Evolutionary conservation across 2,888 invertebrate species (phyloP), one percentile per base, ranked within the genome.

Genomic region (Sphaeridia pumilis): DNA sequence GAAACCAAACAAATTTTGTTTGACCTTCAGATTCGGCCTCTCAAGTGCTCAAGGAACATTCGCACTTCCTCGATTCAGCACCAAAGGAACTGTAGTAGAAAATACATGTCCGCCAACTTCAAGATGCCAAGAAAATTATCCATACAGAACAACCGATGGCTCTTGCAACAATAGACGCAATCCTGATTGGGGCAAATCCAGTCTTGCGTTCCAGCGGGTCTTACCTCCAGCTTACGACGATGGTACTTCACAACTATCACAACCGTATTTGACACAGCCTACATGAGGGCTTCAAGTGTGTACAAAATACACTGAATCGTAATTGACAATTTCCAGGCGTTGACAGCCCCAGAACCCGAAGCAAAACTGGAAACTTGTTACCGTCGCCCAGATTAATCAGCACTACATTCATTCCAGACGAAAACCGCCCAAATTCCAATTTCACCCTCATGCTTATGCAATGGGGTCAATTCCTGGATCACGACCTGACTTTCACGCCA

Each of bases 151-250:
- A 0, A 78, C 84, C 57, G 95, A 97, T 69, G 97, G 97, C 0
- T 82, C 89, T 1, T 98, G 98, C 69, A 98, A 98, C 70, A 97
- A 98, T 71, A 71, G 86, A 46, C 74, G 78, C 55, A 78, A 84
- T 62, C 87, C 94, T 0, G 77, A 80, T 5, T 82, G 85, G 78
- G 97, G 97, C 14, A 65, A 63, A 55, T 56, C 60, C 26, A 59
- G 58, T 14, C 55, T 59, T 14, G 63, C 79, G 1, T 81, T 76
- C 67, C 76, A 81, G 58, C 75, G 83, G 57, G 69, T 84, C 0
- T 14, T 83, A 24, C 80, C 82, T 1, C 82, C 83, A 0, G 77
- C 76, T 51, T 82, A 81, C 61, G 75, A 76, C 58, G 81, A 82
- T 69, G 81, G 81, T 71, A 73, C 20, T 38, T 5, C n/a, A 12